Conservation (phyloP, 2,113 vertebrate species). For the Stercorarius parasiticus region DNA sequence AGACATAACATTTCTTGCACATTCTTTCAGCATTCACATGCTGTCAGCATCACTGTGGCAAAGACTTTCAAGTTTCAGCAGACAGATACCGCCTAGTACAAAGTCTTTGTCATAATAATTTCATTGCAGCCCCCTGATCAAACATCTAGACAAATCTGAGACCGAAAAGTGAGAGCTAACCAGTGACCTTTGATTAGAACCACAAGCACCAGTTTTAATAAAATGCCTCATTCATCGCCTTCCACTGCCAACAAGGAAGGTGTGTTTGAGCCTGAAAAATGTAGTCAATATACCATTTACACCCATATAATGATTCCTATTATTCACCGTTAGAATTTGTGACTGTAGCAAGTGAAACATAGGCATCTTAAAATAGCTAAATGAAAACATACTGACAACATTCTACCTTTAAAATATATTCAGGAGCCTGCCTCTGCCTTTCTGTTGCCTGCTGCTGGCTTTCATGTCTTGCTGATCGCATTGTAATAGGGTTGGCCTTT, state of each 20-base stretch:
- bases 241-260: constrained; percentile 76
- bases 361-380: constrained; percentile 73
- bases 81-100: constrained; percentile 81
- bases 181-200: constrained; percentile 80
- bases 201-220: constrained; percentile 76
- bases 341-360: constrained; percentile 69
- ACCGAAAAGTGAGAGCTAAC: constrained; percentile 76
- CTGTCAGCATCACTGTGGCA: constrained; percentile 76
- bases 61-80: constrained; percentile 82
- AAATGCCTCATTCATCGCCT: constrained; percentile 77
- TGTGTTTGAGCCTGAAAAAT: constrained; percentile 72
- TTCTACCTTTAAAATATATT: constrained; percentile 74
- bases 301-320: constrained; percentile 76
- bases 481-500: constrained; percentile 51
- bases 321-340: constrained; percentile 72
- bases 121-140: constrained; percentile 78
- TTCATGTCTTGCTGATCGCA: constrained; percentile 65
- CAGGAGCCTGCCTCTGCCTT: constrained; percentile 58
- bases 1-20: constrained; percentile 76
- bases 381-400: constrained; percentile 72
- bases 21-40: constrained; percentile 77
- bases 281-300: constrained; percentile 73
- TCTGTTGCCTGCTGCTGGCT: constrained; percentile 59
- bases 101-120: constrained; percentile 83
- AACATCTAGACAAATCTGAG: constrained; percentile 80